Evolutionary conservation across 2,888 invertebrate species (phyloP).

Genomic region (Ommatoiulus sabulosus): DNA sequence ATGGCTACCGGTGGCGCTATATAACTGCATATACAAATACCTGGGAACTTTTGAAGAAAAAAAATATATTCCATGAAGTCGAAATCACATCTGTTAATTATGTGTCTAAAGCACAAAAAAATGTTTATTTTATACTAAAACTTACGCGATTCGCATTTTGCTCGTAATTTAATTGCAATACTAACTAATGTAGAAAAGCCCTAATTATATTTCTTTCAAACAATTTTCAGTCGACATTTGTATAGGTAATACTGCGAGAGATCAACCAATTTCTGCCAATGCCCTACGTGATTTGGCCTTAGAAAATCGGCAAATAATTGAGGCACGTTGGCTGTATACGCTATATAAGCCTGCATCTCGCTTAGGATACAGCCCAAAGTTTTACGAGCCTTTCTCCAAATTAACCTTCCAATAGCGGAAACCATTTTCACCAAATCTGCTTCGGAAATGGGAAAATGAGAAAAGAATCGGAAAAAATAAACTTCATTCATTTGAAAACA

Average conservation of each 20-base stretch:
- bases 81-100: too few species aligned
- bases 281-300: neutral
- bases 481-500: slow-evolving; percentile 41
- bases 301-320: neutral
- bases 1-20: too few species aligned
- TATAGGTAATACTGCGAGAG: too few species aligned
- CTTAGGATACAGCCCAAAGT: neutral
- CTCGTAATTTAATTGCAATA: too few species aligned
- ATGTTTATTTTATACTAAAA: too few species aligned
- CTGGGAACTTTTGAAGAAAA: too few species aligned
- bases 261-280: neutral
- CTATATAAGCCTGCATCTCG: neutral
- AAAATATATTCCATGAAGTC: too few species aligned
- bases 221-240: neutral
- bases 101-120: too few species aligned
- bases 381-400: slow-evolving; percentile 48
- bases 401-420: slow-evolving; percentile 45
- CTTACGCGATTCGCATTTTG: too few species aligned
- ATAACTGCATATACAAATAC: too few species aligned
- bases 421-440: slow-evolving; percentile 48
- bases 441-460: slow-evolving; percentile 44
- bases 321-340: neutral
- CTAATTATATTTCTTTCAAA: too few species aligned
- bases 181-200: too few species aligned
- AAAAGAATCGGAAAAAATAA: slow-evolving; percentile 47